Conservation (phyloP, 2,888 invertebrate genomes). For the Deilephila elpenor region DNA sequence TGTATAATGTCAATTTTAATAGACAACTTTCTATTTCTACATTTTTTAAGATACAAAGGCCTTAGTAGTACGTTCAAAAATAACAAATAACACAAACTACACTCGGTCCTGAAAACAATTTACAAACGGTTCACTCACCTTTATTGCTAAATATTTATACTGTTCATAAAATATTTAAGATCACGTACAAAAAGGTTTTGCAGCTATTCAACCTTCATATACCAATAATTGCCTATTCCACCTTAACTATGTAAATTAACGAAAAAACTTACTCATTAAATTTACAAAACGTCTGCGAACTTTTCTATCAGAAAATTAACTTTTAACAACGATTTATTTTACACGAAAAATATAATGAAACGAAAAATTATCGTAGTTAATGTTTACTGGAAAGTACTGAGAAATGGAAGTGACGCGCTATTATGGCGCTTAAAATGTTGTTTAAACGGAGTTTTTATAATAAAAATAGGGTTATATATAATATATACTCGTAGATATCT, state of each 20-base stretch:
- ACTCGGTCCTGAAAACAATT: too few relatives aligned
- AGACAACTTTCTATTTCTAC: too few relatives aligned
- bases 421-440: neutral
- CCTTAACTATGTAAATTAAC: neutral
- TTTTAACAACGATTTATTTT: conserved; percentile 14
- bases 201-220: too few relatives aligned
- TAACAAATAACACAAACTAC: too few relatives aligned
- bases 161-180: neutral
- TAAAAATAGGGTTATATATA: too few relatives aligned
- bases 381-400: neutral
- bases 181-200: neutral
- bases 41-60: too few relatives aligned
- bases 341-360: neutral
- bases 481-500: too few relatives aligned
- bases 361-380: neutral
- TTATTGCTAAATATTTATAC: neutral
- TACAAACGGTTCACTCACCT: too few relatives aligned
- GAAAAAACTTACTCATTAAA: neutral
- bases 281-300: conserved; percentile 4
- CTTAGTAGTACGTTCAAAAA: too few relatives aligned
- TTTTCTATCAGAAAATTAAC: neutral
- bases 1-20: too few relatives aligned
- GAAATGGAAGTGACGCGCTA: neutral
- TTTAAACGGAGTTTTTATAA: neutral
- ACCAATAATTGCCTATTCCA: neutral